These are phyloP conservation scores for Cinclus mexicanus DNA, from an alignment of 2,113 vertebrate species.

Conservation along the genomic window DNA sequence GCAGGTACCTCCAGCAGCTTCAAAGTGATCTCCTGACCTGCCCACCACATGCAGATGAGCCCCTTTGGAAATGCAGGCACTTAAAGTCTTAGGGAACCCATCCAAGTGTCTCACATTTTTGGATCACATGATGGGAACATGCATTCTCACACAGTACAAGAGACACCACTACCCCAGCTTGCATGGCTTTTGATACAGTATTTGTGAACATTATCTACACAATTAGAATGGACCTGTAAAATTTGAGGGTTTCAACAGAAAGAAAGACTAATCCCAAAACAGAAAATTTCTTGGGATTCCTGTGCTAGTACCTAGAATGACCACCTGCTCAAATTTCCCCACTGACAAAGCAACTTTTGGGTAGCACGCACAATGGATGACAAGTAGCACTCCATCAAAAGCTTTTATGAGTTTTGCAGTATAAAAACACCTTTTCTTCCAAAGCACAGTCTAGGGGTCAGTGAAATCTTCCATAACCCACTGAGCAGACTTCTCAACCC, in stretches of 20 bases:
- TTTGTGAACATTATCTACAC: not conserved
- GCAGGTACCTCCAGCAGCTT: not conserved
- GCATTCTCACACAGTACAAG: fast-evolving
- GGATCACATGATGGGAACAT: not conserved
- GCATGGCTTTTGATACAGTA: not conserved
- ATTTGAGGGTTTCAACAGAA: not conserved
- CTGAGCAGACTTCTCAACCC: not conserved
- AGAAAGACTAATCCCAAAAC: not conserved
- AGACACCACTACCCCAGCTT: fast-evolving
- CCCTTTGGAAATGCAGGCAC: not conserved
- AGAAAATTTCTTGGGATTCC: not conserved
- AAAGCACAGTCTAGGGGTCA: not conserved
- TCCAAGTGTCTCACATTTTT: not conserved
- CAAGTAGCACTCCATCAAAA: not conserved
- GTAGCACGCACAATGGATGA: not conserved
- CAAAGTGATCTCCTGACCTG: not conserved
- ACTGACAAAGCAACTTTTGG: not conserved
- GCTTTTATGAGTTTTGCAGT: not conserved
- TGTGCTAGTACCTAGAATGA: not conserved
- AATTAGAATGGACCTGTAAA: not conserved
- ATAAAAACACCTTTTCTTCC: not conserved
- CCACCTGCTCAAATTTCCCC: not conserved
- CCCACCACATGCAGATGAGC: not conserved
- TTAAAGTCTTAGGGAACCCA: not conserved
- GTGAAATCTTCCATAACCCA: not conserved